Base-by-base conservation (phyloP, 2,113 vertebrate species). In the Empidonax traillii region DNA sequence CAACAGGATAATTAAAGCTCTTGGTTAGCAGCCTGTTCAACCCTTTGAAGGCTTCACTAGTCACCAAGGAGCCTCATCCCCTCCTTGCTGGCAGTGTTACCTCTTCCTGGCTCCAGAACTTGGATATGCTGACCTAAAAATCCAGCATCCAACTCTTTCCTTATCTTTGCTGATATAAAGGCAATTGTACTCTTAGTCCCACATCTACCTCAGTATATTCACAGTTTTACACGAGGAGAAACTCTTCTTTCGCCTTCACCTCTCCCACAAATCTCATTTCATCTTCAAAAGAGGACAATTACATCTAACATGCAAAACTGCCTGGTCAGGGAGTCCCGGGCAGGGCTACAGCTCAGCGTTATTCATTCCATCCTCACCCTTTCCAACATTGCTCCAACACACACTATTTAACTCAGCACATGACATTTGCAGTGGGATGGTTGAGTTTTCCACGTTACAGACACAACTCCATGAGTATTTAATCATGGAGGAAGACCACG, bases 11-110 rank as follows among this genome's bases (percentile, higher is more conserved):
- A 92, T 71, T 74, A 93, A 88, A 83, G 46, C 82, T 76, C 63
- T 77, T 83, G 1, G 2, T 83, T 35, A 69, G 75, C 28, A 88
- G 88, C 78, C 51, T 58, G 58, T 9, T 30, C 51, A 66, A 56
- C 65, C 53, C 88, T 95, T 88, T 93, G 92, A 94, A 90, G 83
- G 46, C 39, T 86, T 80, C 67, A 33, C 63, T 41, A 71, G 90
- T 88, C 90, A 58, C 82, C 19, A 16, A 56, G 52, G n/a, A 76
- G 75, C 47, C 68, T 83, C 85, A 73, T 23, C 62, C 15, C 47
- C 61, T 89, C 74, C 62, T 84, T 49, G 46, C 0, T 84, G 72
- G 80, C 72, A 37, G n/a, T 53, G 47, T 9, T 69, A n/a, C 62
- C 72, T 77, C 65, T 7, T 84, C 88, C 56, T 2, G 4, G 55